These are phyloP conservation scores for Teleogryllus oceanicus DNA, from an alignment of 2,888 invertebrate genomes.

Conservation along the genomic window DNA sequence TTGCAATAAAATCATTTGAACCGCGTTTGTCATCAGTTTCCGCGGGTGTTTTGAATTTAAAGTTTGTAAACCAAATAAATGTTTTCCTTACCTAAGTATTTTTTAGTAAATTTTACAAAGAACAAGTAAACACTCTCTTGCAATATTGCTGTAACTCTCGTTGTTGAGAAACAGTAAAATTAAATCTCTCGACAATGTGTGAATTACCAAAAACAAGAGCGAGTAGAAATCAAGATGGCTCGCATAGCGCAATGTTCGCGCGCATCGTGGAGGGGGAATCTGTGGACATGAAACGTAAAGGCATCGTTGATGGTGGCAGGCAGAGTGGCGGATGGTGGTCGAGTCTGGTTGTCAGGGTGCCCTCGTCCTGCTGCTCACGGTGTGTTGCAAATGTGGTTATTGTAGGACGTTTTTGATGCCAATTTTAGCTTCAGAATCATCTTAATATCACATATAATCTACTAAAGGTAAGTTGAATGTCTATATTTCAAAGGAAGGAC, in stretches of 20 bases:
- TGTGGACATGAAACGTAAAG: constrained; percentile 30
- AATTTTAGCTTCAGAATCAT: not conserved
- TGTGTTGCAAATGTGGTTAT: not conserved
- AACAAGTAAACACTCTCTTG: too few relatives aligned
- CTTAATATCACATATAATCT: too few relatives aligned
- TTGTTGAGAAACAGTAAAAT: too few relatives aligned
- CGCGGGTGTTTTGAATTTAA: not conserved
- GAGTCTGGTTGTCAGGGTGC: not conserved
- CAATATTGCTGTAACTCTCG: too few relatives aligned
- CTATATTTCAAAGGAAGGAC: too few relatives aligned
- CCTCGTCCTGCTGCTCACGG: not conserved
- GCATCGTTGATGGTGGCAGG: constrained; percentile 36
- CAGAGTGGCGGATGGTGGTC: constrained; percentile 29
- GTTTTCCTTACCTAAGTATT: too few relatives aligned
- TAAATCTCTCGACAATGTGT: not conserved
- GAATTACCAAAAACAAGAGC: not conserved
- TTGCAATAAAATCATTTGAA: too few relatives aligned
- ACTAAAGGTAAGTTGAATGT: constrained; percentile 23
- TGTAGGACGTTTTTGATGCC: not conserved
- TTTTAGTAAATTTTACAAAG: too few relatives aligned
- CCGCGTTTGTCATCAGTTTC: too few relatives aligned
- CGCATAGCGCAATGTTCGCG: not conserved
- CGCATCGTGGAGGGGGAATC: constrained; percentile 31
- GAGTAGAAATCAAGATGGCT: constrained; percentile 10
- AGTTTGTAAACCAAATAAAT: not conserved